Conservation (phyloP, 2,888 invertebrate species). For the Nomada ferruginata region DNA sequence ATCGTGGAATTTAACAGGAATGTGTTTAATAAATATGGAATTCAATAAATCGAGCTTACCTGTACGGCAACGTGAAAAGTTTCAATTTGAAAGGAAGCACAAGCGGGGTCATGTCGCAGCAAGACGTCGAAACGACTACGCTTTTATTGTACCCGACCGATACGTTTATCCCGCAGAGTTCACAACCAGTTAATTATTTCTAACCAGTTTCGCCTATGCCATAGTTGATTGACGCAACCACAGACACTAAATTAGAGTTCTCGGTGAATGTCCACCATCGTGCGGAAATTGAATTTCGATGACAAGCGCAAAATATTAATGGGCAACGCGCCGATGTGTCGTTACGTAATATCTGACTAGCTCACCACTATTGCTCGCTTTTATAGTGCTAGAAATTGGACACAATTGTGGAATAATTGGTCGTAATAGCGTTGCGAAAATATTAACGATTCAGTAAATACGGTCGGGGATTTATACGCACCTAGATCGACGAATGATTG, state of each 20-base stretch:
- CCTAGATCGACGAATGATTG: conserved; percentile 27
- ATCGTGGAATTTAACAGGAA: not conserved
- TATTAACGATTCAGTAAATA: conserved; percentile 65
- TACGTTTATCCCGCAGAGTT: conserved; percentile 45
- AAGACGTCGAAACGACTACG: too few species aligned
- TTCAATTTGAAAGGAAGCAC: not conserved
- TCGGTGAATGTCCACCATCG: conserved; percentile 56
- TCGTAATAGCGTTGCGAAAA: conserved; percentile 63
- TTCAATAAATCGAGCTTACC: conserved; percentile 3
- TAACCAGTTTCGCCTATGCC: conserved; percentile 59
- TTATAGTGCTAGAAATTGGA: conserved; percentile 59
- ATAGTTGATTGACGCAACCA: conserved; percentile 72
- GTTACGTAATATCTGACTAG: conserved; percentile 56
- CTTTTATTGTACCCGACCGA: not conserved
- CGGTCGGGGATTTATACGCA: conserved; percentile 23
- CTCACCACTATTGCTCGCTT: conserved; percentile 22
- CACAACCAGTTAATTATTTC: conserved; percentile 70
- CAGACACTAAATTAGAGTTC: conserved; percentile 73
- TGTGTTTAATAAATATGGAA: conserved; percentile 1
- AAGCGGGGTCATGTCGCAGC: not conserved
- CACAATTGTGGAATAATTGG: conserved; percentile 71
- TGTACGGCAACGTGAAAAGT: not conserved
- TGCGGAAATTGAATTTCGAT: conserved; percentile 74
- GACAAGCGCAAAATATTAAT: conserved; percentile 75
- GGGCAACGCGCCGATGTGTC: conserved; percentile 41